Evolutionary conservation across 2,797 vertebrate genomes (phyloP), one percentile per base, ranked within the genome.

Genomic region (Podarcis siculus): DNA sequence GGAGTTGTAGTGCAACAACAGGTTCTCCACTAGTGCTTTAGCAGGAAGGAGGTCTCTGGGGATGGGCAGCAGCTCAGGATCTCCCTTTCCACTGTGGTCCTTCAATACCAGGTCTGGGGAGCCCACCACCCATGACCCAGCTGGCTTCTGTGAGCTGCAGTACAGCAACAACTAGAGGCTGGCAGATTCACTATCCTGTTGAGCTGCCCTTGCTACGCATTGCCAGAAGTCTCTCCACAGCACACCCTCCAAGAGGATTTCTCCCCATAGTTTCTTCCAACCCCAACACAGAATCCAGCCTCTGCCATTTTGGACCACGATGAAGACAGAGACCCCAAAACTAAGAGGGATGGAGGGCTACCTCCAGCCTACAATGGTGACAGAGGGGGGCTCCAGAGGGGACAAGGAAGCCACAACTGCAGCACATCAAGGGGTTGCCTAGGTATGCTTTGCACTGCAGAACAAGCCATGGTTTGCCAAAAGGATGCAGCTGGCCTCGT

Each of bases 391-490:
- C 86, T 3, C 66, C 12, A 81, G 39, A 13, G 0, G 0, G 37
- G 0, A 0, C 32, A 45, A 12, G 0, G 27, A 10, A 0, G 1
- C 35, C 12, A n/a, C 5, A 0, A 0, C 19, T 30, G 2, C 8
- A 8, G 42, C 8, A 8, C 27, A 8, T 23, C 10, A 10, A 55
- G 49, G 13, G 13, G 58, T 32, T 27, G 2, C 35, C 80, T 55
- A 55, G 35, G n/a, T 25, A 30, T 13, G 17, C 9, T 30, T 15
- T 35, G 13, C 71, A 72, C 49, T 55, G 49, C 15, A 32, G 71
- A 32, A 15, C 30, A 0, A 0, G 1, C 0, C 35, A 19, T 0
- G 23, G 45, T 0, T 0, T 84, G 37, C 23, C 0, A 0, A 86
- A 67, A 39, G 9, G 81, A 7, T n/a, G 30, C 17, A 21, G 42